Percentiles rank a stretch among this genome's conserved stretches.
Evolutionary conservation across 2,888 invertebrate species (phyloP).

Genomic region (Cantharis nigra): DNA sequence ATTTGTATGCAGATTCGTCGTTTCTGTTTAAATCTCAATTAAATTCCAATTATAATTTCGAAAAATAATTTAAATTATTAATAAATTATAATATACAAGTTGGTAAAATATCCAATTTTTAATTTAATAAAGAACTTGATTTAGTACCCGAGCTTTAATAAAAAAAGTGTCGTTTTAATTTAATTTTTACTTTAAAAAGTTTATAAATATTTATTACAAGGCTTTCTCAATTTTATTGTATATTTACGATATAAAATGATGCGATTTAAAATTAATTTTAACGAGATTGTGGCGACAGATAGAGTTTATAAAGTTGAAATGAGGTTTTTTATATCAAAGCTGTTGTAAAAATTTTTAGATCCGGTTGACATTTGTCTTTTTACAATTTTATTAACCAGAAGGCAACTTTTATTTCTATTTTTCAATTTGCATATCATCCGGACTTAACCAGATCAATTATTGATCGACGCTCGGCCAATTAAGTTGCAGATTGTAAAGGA

Average conservation of each 20-base stretch:
- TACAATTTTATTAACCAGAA: slow-evolving; percentile 4
- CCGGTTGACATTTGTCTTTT: slow-evolving; percentile 16
- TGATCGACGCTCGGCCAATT: background rate
- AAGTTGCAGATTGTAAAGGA: background rate
- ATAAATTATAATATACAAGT: background rate
- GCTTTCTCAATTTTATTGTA: slow-evolving; percentile 2
- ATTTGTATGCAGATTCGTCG: background rate
- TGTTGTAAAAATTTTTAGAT: slow-evolving; percentile 1
- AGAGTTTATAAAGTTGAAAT: background rate
- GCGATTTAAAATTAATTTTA: background rate
- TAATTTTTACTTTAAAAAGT: background rate
- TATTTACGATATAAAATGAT: background rate
- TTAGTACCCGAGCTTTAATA: background rate
- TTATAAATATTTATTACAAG: background rate
- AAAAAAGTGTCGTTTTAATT: background rate
- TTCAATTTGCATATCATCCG: slow-evolving; percentile 6
- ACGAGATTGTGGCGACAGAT: background rate
- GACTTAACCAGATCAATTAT: background rate
- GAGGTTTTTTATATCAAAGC: background rate
- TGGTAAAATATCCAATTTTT: background rate
- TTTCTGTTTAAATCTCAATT: background rate
- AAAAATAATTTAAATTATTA: background rate
- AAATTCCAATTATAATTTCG: background rate
- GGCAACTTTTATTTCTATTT: slow-evolving; percentile 3
- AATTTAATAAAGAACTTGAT: background rate